Evolutionary conservation across 2,113 vertebrate species (phyloP).

Genomic region (Suncus etruscus): DNA sequence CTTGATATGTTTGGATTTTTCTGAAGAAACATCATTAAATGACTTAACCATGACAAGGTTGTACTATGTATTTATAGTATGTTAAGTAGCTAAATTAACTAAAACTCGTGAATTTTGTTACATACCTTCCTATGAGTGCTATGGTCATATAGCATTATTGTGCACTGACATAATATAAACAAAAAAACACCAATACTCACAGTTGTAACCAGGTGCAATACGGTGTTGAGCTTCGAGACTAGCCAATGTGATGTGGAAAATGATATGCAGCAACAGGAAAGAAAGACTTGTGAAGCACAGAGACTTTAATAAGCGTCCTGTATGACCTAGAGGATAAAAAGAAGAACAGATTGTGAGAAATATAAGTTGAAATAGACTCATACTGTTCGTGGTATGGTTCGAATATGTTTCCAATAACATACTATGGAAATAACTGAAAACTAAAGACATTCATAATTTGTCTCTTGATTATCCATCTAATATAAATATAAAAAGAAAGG

Average conservation of each 20-base stretch:
- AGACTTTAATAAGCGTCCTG: constrained; percentile 96
- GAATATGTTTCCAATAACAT: not conserved
- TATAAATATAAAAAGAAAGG: not conserved
- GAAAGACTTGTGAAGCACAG: constrained; percentile 96
- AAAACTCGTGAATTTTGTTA: not conserved
- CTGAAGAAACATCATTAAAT: no score
- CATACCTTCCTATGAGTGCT: not conserved
- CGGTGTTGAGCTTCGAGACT: constrained; percentile 92
- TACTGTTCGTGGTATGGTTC: no score
- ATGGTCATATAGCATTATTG: not conserved
- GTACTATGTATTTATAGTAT: not conserved
- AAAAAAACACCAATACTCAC: constrained; percentile 89
- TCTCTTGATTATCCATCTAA: not conserved
- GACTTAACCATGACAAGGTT: not conserved
- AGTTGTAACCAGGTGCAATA: constrained; percentile 92
- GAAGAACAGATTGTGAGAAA: constrained; percentile 17
- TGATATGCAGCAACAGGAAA: constrained; percentile 96
- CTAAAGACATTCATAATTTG: not conserved
- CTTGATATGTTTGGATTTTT: not conserved
- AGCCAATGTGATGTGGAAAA: constrained; percentile 97
- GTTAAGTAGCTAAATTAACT: not conserved
- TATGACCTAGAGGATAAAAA: constrained; percentile 92
- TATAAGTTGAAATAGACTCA: not conserved
- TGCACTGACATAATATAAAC: not conserved
- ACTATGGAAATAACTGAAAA: not conserved